Evolutionary conservation across 2,888 invertebrate species (phyloP).

Genomic region (Epinotia nisella): DNA sequence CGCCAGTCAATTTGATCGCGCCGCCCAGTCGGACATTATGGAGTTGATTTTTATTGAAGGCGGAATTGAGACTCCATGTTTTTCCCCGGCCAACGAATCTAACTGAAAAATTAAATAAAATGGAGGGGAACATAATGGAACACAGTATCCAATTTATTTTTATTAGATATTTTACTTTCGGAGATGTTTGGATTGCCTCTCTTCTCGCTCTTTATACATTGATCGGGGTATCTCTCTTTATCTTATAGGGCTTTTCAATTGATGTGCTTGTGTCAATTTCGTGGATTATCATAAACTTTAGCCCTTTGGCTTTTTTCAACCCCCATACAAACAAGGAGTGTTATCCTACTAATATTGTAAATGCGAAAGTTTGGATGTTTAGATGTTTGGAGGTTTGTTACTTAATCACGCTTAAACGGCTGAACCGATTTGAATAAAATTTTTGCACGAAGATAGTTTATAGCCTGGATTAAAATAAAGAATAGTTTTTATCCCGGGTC

Average conservation of each 20-base stretch:
- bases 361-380: too few relatives aligned
- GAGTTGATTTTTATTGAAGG: conserved; percentile 71
- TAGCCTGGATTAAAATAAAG: too few relatives aligned
- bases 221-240: conserved; percentile 15
- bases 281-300: neutral
- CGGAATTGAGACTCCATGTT: conserved; percentile 59
- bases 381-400: too few relatives aligned
- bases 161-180: conserved; percentile 43
- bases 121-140: conserved; percentile 43
- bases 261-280: neutral
- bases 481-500: too few relatives aligned
- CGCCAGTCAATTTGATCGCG: conserved; percentile 59
- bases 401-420: too few relatives aligned
- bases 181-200: conserved; percentile 37
- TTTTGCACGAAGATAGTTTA: too few relatives aligned
- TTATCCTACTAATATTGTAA: too few relatives aligned
- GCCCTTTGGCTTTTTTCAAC: neutral
- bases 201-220: conserved; percentile 20
- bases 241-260: conserved; percentile 2
- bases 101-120: conserved; percentile 45
- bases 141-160: conserved; percentile 44
- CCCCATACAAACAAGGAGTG: too few relatives aligned
- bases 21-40: conserved; percentile 59
- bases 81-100: conserved; percentile 47
- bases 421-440: too few relatives aligned